Evolutionary conservation across 1,140 invertebrate genomes (phyloP), one percentile per base, ranked within the genome.

Genomic region (Episyrphus balteatus): DNA sequence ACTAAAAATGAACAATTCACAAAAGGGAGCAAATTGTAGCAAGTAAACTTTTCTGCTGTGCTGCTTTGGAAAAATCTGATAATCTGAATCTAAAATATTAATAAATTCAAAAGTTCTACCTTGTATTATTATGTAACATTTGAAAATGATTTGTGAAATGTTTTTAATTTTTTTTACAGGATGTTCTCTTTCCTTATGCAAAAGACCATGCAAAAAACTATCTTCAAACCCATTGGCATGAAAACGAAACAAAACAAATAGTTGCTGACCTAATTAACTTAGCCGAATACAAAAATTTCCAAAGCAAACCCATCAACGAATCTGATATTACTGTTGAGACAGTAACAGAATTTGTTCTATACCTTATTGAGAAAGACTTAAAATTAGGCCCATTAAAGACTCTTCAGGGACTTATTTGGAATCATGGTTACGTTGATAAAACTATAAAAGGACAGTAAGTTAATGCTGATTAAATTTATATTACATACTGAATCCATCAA

Each of bases 401-500:
- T 36, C 70, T 96, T 5, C 92, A 96, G 64, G 92, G 91, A 3
- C 75, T 88, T 36, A 86, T 96, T 51, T 94, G 88, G 86, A 77
- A 80, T 55, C 76, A 84, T 52, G 92, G 86, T 9, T 94, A 92
- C 65, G 76, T 82, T 46, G 75, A 72, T 42, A 84, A 83, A 18
- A 70, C 79, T 19, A 65, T 96, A 1, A 86, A 84, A 58, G 88
- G 87, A 67, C 89, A 94, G 92, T 95, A 76, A 83, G 88, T 88
- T n/a, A n/a, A n/a, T n/a, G n/a, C n/a, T n/a, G n/a, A n/a, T 48
- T 49, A 50, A 32, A 31, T 11, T n/a, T 6, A 42, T 13, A 12
- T 36, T 17, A 18, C 8, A 40, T 36, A n/a, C n/a, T 34, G 14
- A 51, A 18, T 32, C 12, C 17, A 47, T 47, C 14, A 41, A 47